Percentiles rank a stretch among this genome's conserved stretches.
Evolutionary conservation across 2,113 vertebrate genomes (phyloP).

Genomic region (Pluvianellus socialis): DNA sequence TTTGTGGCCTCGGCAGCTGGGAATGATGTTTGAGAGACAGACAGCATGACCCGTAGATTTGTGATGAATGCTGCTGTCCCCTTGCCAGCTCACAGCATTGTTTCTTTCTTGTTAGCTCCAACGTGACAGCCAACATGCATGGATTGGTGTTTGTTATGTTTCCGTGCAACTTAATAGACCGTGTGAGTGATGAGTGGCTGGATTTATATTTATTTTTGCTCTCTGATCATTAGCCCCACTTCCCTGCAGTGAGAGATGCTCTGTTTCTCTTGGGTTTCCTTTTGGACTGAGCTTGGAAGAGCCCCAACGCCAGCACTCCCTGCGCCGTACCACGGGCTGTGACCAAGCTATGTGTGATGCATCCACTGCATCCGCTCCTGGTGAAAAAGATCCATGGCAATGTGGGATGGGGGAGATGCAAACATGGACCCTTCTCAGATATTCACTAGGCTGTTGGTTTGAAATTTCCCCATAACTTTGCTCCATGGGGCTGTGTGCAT

Average conservation of each 20-base stretch:
- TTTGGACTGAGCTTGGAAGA: not conserved
- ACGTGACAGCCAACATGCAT: accelerated
- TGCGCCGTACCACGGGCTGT: accelerated
- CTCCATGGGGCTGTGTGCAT: not conserved
- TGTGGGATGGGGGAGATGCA: not conserved
- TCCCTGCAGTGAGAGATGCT: not conserved
- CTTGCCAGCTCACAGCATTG: not conserved
- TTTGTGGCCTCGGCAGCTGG: not conserved
- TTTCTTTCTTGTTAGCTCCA: not conserved
- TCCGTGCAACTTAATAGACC: not conserved
- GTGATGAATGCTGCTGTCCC: not conserved
- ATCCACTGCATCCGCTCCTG: not conserved
- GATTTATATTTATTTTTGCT: not conserved
- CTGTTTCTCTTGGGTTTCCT: not conserved
- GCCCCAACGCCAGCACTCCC: accelerated
- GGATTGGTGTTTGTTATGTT: not conserved
- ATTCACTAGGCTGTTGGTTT: not conserved
- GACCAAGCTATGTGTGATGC: not conserved
- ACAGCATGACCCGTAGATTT: not conserved
- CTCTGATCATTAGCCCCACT: not conserved
- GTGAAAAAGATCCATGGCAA: not conserved
- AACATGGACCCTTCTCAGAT: not conserved
- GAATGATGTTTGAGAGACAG: not conserved
- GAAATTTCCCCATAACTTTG: not conserved
- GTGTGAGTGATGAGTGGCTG: not conserved